These are phyloP conservation scores for Synodontis membranacea DNA, from an alignment of 2,113 vertebrate species.

Conservation along the genomic window DNA sequence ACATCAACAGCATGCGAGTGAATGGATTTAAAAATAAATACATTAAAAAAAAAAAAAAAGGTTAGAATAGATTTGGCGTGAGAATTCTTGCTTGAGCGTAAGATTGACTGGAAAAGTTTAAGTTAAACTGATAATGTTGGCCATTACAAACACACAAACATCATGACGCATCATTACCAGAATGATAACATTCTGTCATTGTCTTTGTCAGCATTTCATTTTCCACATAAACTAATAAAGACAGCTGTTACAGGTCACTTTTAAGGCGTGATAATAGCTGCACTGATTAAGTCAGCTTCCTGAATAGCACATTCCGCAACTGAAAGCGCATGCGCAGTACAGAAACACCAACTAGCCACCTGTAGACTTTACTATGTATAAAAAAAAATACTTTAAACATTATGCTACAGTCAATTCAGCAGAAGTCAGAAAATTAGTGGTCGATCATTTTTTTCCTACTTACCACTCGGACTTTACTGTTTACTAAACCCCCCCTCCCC, in stretches of 20 bases:
- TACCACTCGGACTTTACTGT: conserved; percentile 18
- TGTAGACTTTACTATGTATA: neutral
- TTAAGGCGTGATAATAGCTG: neutral
- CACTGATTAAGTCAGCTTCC: neutral
- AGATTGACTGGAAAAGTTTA: too few relatives aligned
- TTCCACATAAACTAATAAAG: neutral
- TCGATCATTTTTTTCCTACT: conserved; percentile 14
- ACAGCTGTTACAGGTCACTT: neutral
- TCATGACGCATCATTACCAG: neutral
- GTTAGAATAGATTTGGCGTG: too few relatives aligned
- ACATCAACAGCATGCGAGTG: too few relatives aligned
- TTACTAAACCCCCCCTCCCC: neutral
- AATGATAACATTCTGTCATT: too few relatives aligned
- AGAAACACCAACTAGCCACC: neutral
- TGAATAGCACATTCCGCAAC: neutral
- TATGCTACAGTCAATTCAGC: too few relatives aligned
- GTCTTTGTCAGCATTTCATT: too few relatives aligned
- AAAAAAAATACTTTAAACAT: neutral
- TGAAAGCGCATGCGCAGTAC: neutral
- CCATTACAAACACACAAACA: neutral
- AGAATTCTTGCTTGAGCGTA: too few relatives aligned
- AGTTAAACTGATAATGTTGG: neutral
- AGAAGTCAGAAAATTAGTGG: neutral
- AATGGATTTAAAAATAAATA: too few relatives aligned
- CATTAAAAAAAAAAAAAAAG: too few relatives aligned